Conservation (phyloP, 2,113 vertebrate genomes). For the Pseudorasbora parva region DNA sequence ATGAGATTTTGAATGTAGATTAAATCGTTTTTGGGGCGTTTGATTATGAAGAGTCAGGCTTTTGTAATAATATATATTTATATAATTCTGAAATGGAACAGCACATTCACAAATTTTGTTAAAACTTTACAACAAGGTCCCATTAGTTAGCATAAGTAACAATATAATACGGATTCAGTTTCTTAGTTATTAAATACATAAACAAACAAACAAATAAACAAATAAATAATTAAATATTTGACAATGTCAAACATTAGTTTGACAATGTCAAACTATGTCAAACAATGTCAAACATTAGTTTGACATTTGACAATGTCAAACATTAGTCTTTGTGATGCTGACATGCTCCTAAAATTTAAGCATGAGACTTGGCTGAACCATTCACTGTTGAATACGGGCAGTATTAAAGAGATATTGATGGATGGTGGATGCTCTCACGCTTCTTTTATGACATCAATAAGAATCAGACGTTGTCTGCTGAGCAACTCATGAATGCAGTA, state of each 20-base stretch:
- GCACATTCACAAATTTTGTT: not conserved
- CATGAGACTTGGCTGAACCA: not conserved
- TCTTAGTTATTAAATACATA: not conserved
- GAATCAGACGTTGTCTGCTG: slow-evolving; percentile 1
- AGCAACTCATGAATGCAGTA: slow-evolving; percentile 6
- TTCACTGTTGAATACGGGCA: not conserved
- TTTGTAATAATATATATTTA: too few relatives aligned
- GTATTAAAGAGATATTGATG: slow-evolving; percentile 13
- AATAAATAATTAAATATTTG: too few relatives aligned
- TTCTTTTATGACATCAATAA: slow-evolving; percentile 12
- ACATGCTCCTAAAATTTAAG: not conserved
- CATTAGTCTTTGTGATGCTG: not conserved
- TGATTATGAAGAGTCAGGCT: too few relatives aligned
- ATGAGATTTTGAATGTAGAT: too few relatives aligned
- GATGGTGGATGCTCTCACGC: slow-evolving; percentile 5
- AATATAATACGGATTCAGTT: not conserved
- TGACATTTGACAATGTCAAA: too few relatives aligned
- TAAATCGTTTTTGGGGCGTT: too few relatives aligned
- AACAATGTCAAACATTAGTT: too few relatives aligned
- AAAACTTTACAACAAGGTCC: too few relatives aligned
- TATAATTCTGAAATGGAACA: not conserved
- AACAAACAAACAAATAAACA: too few relatives aligned
- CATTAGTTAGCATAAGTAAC: too few relatives aligned
- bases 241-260: too few relatives aligned
- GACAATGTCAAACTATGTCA: too few relatives aligned